Base-by-base conservation (phyloP, 2,888 invertebrate species). In the Zaprionus obscuricornis region DNA sequence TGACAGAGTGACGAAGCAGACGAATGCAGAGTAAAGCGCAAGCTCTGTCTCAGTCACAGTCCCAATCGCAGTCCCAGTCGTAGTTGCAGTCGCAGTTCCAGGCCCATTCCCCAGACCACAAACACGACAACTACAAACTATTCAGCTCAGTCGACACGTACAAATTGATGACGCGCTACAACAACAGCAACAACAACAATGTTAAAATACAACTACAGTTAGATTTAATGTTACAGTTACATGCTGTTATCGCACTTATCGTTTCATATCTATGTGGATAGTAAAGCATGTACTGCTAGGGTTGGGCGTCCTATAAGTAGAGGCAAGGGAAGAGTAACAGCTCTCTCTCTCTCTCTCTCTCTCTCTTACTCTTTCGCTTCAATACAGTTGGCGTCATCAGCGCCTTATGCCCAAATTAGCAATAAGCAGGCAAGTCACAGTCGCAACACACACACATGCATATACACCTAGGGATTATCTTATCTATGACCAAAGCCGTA, bases 381-480 rank as follows among this genome's bases (percentile, higher is more conserved):
- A n/a, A n/a, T n/a, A n/a, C n/a, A 2, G 24, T 14, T 17, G 67
- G 37, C 47, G 39, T 50, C 64, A 64, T 71, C 74, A 58, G 45
- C 60, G 58, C 66, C 75, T 78, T 75, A 60, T 82, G 83, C 76
- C 83, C 66, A 75, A 85, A 79, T 70, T 73, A 76, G 76, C 69
- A 73, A 72, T 66, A 14, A 57, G 22, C 31, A 55, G 43, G 49
- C 56, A 59, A 55, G 56, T 66, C 66, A 49, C 55, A 43, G 68
- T 66, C 66, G 67, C 47, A 52, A 46, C 78, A 39, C 47, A 33
- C 43, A n/a, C n/a, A n/a, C n/a, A n/a, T n/a, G n/a, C n/a, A n/a
- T n/a, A n/a, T n/a, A n/a, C n/a, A n/a, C n/a, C n/a, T 36, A 22
- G 66, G 87, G 86, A 86, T 86, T 86, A 86, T 86, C 86, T 86